These are phyloP conservation scores for Bombus vancouverensis DNA, from an alignment of 1,140 invertebrate species.

Conservation along the genomic window DNA sequence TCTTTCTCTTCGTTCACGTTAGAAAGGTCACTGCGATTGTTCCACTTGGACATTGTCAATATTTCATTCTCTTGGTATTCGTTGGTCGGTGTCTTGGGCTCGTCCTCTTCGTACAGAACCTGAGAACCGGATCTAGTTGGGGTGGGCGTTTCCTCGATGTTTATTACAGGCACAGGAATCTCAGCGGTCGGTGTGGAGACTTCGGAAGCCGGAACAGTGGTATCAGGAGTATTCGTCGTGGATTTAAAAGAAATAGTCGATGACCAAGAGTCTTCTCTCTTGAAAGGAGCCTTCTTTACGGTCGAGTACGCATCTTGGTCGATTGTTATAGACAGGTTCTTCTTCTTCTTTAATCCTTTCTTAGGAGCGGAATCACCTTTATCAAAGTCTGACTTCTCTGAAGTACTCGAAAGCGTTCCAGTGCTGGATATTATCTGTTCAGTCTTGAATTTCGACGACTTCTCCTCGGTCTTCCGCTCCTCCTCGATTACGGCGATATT, in stretches of 20 bases:
- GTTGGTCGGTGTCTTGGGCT: slow-evolving; percentile 72
- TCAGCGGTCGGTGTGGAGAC: slow-evolving; percentile 17
- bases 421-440: background rate
- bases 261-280: slow-evolving; percentile 20
- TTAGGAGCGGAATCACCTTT: background rate
- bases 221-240: background rate
- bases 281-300: slow-evolving; percentile 35
- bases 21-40: slow-evolving; percentile 73
- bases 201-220: background rate
- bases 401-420: background rate
- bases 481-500: slow-evolving; percentile 20
- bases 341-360: slow-evolving; percentile 29
- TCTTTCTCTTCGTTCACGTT: slow-evolving; percentile 67
- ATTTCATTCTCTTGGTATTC: slow-evolving; percentile 43
- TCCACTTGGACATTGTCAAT: slow-evolving; percentile 77
- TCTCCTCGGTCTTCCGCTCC: background rate
- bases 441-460: background rate
- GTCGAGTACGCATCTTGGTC: background rate
- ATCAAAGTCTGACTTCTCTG: background rate
- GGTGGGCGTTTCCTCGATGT: slow-evolving; percentile 36
- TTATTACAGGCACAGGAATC: slow-evolving; percentile 59
- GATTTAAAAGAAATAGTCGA: background rate
- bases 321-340: slow-evolving; percentile 33
- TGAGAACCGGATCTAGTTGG: background rate
- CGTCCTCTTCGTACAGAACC: slow-evolving; percentile 60